Conservation (phyloP, 2,797 vertebrate species). For the Gymnodraco acuticeps region DNA sequence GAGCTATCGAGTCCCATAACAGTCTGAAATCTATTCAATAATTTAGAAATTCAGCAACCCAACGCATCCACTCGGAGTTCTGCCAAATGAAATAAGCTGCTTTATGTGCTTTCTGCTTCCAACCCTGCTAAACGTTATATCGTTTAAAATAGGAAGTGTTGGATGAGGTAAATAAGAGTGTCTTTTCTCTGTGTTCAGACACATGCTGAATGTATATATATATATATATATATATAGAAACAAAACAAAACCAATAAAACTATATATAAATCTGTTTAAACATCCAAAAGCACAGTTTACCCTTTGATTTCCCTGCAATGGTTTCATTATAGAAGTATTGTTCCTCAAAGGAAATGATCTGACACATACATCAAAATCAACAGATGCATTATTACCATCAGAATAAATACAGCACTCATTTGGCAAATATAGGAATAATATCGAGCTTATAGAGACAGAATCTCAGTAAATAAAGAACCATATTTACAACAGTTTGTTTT, state of each 20-base stretch:
- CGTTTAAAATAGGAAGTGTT: constrained; percentile 51
- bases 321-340: constrained; percentile 62
- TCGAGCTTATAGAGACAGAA: constrained; percentile 70
- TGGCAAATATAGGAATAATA: constrained; percentile 75
- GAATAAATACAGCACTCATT: constrained; percentile 81
- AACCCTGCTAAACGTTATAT: constrained; percentile 39
- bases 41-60: constrained; percentile 52
- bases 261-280: constrained; percentile 64
- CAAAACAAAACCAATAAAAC: constrained; percentile 31
- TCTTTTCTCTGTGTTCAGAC: constrained; percentile 38
- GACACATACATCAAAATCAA: constrained; percentile 77
- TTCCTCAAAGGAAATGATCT: constrained; percentile 66
- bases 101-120: constrained; percentile 53
- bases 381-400: constrained; percentile 79
- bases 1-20: constrained; percentile 67
- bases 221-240: constrained; percentile 24
- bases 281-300: constrained; percentile 79
- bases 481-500: constrained; percentile 68
- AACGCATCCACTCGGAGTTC: constrained; percentile 26
- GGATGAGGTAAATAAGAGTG: constrained; percentile 73
- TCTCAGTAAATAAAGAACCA: constrained; percentile 53
- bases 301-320: constrained; percentile 81
- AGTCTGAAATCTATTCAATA: constrained; percentile 66
- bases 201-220: constrained; percentile 25
- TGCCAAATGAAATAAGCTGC: constrained; percentile 54